Conservation (phyloP, 2,888 invertebrate species). For the Drosophila fungiperda region DNA sequence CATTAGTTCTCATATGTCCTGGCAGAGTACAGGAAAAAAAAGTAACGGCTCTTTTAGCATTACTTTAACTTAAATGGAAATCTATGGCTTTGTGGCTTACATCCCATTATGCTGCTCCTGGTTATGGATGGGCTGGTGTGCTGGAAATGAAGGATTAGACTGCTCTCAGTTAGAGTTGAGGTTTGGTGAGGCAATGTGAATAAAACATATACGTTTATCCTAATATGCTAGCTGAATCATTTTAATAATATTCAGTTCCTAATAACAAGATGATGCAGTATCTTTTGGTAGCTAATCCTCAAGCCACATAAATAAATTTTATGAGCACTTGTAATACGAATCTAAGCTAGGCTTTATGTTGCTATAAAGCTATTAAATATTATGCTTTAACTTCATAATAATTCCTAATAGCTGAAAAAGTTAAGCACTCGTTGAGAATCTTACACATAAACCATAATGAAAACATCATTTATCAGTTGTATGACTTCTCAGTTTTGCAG, state of each 20-base stretch:
- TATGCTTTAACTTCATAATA: no score
- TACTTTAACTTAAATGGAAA: conserved; percentile 75
- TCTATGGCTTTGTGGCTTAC: conserved; percentile 74
- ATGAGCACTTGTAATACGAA: no score
- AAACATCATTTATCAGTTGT: no score
- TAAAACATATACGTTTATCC: background rate
- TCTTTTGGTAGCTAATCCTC: background rate
- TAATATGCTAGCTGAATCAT: background rate
- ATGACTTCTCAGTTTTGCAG: background rate
- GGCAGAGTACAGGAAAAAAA: conserved; percentile 19
- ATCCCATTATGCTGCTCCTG: background rate
- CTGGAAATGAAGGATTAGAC: conserved; percentile 22
- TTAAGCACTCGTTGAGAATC: no score
- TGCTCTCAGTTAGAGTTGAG: background rate
- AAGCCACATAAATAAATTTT: no score
- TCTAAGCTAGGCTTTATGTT: no score
- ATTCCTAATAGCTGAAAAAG: no score
- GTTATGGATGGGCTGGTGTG: background rate
- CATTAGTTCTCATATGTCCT: conserved; percentile 55
- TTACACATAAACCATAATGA: no score
- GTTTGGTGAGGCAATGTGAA: background rate
- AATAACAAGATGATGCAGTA: background rate
- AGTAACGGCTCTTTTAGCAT: conserved; percentile 47
- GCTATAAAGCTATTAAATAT: no score
- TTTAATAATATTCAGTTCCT: background rate